Base-by-base conservation (phyloP, 92 coral and sea anemone genomes). In the Plumapathes pennacea region DNA sequence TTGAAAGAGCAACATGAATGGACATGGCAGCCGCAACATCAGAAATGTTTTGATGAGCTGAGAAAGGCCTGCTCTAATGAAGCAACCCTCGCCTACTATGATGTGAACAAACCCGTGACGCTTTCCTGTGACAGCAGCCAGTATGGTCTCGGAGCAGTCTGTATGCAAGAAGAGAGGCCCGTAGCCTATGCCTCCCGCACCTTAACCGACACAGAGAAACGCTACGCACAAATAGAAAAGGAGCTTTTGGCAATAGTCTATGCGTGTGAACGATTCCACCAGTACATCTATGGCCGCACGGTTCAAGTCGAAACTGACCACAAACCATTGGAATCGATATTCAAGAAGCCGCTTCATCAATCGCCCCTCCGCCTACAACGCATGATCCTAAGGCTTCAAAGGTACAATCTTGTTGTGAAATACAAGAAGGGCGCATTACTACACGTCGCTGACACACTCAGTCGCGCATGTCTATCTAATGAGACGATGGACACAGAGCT, bases 301-400 rank as follows among this genome's bases (percentile, higher is more conserved):
- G 60, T 32, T 19, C 15, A 26, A 14, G 76, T 69, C 31, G 50
- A 69, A 41, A 69, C 56, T 20, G 57, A 56, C 38, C 76, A 64
- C 57, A 64, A 64, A 60, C 72, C 62, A 28, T 66, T 69, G 22
- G 66, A 56, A 46, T 30, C 53, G 18, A 69, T 57, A 22, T 56
- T 69, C 56, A 32, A 28, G 66, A 69, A 69, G 44, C 57, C 67
- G 4, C 51, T 55, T 6, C 56, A 33, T 49, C 56, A 64, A 54
- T 43, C 64, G 19, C 67, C 76, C n/a, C 50, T 53, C 37, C 50
- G 76, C 31, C 57, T 56, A 6, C 58, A 56, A 47, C 54, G 46
- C 27, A 69, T 69, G 76, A 42, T 68, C 63, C 59, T 68, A 29
- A 54, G 60, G 29, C 53, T 54, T 27, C 59, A 52, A 57, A 57